Base-by-base conservation (phyloP, 2,113 vertebrate species). In the Larimichthys crocea region DNA sequence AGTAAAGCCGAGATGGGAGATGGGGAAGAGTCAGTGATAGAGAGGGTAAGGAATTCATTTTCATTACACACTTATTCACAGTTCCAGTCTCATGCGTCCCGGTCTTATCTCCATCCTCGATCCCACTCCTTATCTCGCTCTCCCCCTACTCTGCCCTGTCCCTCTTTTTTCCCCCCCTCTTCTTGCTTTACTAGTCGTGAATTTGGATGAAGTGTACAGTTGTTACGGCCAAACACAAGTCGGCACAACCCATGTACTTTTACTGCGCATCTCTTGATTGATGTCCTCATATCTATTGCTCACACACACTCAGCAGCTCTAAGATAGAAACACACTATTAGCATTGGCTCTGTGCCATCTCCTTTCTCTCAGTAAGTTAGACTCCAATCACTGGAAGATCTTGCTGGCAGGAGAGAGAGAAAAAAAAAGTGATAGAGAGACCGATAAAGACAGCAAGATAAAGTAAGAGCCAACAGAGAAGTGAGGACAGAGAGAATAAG, bases 301-400 rank as follows among this genome's bases (percentile, higher is more conserved):
- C 72, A 24, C 91, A 82, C 81, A 83, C 76, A 76, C 77, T 76
- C 53, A 50, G 79, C 64, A 63, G 85, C 74, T 80, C 79, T 74
- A 78, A 31, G 77, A 85, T 79, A 76, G 73, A 81, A 84, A 70
- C 50, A 29, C 65, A 81, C 67, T 77, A 82, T 92, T 81, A 89
- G 71, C 88, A 78, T 81, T 88, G 89, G 91, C 81, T 60, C 78
- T n/a, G 62, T 55, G 78, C 84, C 79, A 35, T 46, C 57, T 86
- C 69, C 80, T 72, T 71, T 68, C 84, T 71, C 82, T 44, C 78
- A 73, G 78, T 85, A 48, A 77, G 70, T 87, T 85, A 80, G 84
- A 76, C 78, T 83, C 74, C 79, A 87, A 87, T 92, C 89, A 86
- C 64, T 40, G 46, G 67, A 31, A 70, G 85, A 90, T 88, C 85